Evolutionary conservation across 2,113 vertebrate genomes (phyloP).

Genomic region (Colaptes auratus): DNA sequence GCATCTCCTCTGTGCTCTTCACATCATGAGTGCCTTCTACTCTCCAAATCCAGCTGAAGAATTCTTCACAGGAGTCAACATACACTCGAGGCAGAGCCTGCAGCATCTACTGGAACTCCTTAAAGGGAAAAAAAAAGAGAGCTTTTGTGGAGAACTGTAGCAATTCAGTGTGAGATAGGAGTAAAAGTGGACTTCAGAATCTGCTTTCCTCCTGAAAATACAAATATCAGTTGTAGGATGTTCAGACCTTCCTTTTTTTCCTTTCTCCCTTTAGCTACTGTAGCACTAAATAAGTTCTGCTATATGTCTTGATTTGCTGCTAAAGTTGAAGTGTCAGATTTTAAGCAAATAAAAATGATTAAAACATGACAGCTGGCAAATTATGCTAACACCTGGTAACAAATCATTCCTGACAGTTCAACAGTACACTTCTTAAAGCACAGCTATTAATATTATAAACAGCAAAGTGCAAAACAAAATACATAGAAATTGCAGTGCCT

Average conservation of each 20-base stretch:
- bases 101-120: not conserved
- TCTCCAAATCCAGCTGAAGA: not conserved
- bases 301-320: conserved; percentile 76
- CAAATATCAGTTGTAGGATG: conserved; percentile 6
- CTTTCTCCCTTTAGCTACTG: not conserved
- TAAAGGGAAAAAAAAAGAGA: not conserved
- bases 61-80: not conserved
- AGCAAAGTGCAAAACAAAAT: conserved; percentile 40
- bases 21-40: not conserved
- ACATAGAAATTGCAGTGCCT: conserved; percentile 13
- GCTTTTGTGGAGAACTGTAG: not conserved
- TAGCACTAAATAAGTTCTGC: conserved; percentile 55
- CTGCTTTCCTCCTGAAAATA: conserved; percentile 10
- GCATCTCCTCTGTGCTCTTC: not conserved
- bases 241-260: not conserved
- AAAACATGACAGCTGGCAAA: conserved; percentile 80
- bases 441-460: conserved; percentile 80
- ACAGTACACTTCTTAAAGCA: conserved; percentile 70
- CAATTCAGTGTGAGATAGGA: not conserved
- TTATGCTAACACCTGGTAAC: conserved; percentile 81
- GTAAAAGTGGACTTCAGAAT: conserved; percentile 27
- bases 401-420: conserved; percentile 79
- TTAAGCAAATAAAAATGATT: conserved; percentile 80
- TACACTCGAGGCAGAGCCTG: not conserved
- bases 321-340: conserved; percentile 72